phyloP scores from a whole-genome alignment of 2,888 invertebrate species.

The Noctua fimbriata region DNA sequence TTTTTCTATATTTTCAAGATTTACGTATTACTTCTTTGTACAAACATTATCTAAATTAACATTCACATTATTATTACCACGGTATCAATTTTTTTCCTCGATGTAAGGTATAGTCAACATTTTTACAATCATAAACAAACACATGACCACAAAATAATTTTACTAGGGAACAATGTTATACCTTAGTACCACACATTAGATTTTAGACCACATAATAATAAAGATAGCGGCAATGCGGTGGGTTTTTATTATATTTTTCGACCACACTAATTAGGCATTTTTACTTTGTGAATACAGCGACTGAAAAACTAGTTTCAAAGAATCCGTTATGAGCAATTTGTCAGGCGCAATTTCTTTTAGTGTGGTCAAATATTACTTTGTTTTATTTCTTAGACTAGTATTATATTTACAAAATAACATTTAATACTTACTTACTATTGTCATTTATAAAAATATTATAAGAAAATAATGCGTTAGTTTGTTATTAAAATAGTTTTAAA shows the following conservation, averaged over 20 bases:
- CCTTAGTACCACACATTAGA: slow-evolving; percentile 21
- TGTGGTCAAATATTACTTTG: neutral
- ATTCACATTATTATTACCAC: slow-evolving; percentile 14
- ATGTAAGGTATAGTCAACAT: slow-evolving; percentile 17
- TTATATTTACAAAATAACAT: slow-evolving; percentile 36
- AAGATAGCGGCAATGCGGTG: slow-evolving; percentile 26
- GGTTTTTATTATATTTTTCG: slow-evolving; percentile 4
- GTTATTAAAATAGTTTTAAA: slow-evolving; percentile 30
- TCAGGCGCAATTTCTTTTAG: neutral
- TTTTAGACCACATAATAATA: slow-evolving; percentile 40
- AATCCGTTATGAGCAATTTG: neutral
- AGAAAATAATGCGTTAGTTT: slow-evolving; percentile 37
- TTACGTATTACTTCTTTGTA: slow-evolving; percentile 35
- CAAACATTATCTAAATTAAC: slow-evolving; percentile 34
- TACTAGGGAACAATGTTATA: slow-evolving; percentile 8
- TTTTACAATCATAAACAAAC: slow-evolving; percentile 32
- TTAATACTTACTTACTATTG: slow-evolving; percentile 48
- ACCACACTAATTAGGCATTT: slow-evolving; percentile 6
- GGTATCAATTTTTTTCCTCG: neutral
- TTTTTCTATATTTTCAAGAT: slow-evolving; percentile 28
- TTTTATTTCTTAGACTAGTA: slow-evolving; percentile 29
- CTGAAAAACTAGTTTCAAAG: neutral
- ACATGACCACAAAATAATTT: slow-evolving; percentile 17
- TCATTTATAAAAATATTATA: slow-evolving; percentile 45
- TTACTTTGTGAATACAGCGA: neutral